Evolutionary conservation across 2,888 invertebrate species (phyloP).

Genomic region (Altica lythri): DNA sequence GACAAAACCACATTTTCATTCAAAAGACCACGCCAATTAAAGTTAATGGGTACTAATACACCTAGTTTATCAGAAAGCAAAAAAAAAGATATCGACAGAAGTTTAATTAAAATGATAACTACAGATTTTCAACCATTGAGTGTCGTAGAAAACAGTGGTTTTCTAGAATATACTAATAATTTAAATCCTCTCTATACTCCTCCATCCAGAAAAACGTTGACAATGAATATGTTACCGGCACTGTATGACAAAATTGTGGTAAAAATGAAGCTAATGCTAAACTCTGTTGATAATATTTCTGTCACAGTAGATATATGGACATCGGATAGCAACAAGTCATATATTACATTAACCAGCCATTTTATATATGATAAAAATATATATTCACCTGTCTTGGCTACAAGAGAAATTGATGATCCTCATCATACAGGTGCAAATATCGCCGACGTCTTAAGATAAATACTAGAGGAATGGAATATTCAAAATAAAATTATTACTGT

Average conservation of each 20-base stretch:
- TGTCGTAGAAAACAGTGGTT: neutral
- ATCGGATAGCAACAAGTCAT: constrained; percentile 39
- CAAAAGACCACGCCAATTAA: neutral
- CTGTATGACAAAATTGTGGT: constrained; percentile 30
- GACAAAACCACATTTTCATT: neutral
- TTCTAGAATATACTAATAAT: neutral
- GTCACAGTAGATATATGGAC: constrained; percentile 45
- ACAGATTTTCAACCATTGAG: constrained; percentile 1
- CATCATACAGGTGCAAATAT: constrained; percentile 34
- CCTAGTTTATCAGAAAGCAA: neutral
- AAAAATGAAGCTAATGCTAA: constrained; percentile 33
- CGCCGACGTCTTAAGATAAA: constrained; percentile 26
- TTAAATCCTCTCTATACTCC: neutral
- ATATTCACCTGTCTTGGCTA: constrained; percentile 33
- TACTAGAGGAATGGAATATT: constrained; percentile 41
- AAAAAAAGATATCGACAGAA: neutral
- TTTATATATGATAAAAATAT: constrained; percentile 39
- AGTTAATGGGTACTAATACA: neutral
- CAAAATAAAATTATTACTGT: constrained; percentile 42
- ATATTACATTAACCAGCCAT: constrained; percentile 40
- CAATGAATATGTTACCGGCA: constrained; percentile 28
- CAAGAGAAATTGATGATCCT: constrained; percentile 33
- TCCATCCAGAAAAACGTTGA: neutral
- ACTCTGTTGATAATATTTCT: constrained; percentile 30
- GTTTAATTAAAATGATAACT: constrained; percentile 1